Evolutionary conservation across 2,888 invertebrate genomes (phyloP).

Genomic region (Drosophila recens): DNA sequence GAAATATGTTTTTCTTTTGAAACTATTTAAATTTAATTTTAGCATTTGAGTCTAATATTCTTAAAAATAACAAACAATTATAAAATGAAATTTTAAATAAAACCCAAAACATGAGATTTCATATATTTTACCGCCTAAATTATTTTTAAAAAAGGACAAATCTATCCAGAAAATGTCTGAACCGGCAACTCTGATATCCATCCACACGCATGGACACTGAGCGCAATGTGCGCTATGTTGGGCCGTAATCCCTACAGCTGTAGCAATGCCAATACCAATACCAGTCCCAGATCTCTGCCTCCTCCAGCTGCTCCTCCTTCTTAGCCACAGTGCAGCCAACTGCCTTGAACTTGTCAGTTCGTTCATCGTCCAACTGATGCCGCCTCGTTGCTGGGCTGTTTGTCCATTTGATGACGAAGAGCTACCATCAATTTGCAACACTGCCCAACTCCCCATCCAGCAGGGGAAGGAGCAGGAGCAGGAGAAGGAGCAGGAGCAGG

Average conservation of each 20-base stretch:
- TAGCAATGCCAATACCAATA: conserved; percentile 47
- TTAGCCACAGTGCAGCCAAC: conserved; percentile 47
- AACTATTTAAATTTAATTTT: too few species aligned
- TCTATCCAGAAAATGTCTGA: neutral
- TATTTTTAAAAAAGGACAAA: neutral
- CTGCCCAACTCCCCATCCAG: conserved; percentile 15
- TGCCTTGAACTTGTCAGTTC: conserved; percentile 75
- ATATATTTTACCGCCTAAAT: neutral
- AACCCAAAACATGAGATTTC: neutral
- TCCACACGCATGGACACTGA: conserved; percentile 48
- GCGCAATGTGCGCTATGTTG: conserved; percentile 43
- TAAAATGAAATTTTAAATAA: neutral
- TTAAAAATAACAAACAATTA: too few species aligned
- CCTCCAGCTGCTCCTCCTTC: conserved; percentile 10
- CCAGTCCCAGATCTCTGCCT: conserved; percentile 14
- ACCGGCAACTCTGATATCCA: conserved; percentile 33
- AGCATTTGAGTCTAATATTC: too few species aligned
- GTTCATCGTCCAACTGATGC: conserved; percentile 59
- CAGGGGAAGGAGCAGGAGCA: neutral
- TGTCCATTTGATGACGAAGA: conserved; percentile 74
- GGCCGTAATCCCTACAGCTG: conserved; percentile 66
- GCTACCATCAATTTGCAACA: conserved; percentile 76
- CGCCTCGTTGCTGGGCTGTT: conserved; percentile 47
- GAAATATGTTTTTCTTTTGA: too few species aligned
- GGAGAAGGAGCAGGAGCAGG: neutral